A percentile compares a stretch with the other conserved stretches of the same genome.
Evolutionary conservation across 2,113 vertebrate genomes (phyloP).

Genomic region (Lophius piscatorius): DNA sequence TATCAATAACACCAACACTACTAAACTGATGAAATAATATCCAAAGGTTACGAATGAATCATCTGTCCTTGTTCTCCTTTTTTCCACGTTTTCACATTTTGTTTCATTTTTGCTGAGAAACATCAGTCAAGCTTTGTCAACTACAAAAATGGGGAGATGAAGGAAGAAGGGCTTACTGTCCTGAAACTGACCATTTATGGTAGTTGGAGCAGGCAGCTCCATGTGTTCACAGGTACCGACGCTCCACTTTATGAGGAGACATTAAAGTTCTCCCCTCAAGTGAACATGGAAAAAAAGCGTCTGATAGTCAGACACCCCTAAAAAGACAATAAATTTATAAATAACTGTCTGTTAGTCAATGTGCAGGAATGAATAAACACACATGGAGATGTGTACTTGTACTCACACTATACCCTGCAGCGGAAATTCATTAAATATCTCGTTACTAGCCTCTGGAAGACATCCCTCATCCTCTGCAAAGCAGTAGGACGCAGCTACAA

Average conservation of each 20-base stretch:
- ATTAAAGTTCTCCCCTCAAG: conserved; percentile 49
- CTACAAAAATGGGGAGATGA: conserved; percentile 31
- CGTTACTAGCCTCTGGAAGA: conserved; percentile 53
- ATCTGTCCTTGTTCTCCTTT: no score
- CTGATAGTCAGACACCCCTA: conserved; percentile 42
- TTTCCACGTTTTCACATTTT: neutral
- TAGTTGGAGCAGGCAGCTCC: conserved; percentile 32
- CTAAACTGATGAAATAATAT: no score
- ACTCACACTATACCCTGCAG: conserved; percentile 36
- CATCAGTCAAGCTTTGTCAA: conserved; percentile 27
- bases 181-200: conserved; percentile 70
- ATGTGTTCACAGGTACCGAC: conserved; percentile 68
- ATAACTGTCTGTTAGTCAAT: neutral
- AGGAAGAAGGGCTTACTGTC: conserved; percentile 43
- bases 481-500: conserved; percentile 63
- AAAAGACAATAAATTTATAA: conserved; percentile 14
- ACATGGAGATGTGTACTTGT: conserved; percentile 4
- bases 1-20: no score
- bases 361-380: conserved; percentile 13
- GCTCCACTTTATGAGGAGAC: conserved; percentile 62
- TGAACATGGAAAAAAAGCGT: conserved; percentile 46
- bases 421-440: conserved; percentile 58
- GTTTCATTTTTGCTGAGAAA: conserved; percentile 26
- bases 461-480: conserved; percentile 34
- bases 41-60: no score